Conservation (phyloP, 2,797 vertebrate genomes). For the Antrozous pallidus region DNA sequence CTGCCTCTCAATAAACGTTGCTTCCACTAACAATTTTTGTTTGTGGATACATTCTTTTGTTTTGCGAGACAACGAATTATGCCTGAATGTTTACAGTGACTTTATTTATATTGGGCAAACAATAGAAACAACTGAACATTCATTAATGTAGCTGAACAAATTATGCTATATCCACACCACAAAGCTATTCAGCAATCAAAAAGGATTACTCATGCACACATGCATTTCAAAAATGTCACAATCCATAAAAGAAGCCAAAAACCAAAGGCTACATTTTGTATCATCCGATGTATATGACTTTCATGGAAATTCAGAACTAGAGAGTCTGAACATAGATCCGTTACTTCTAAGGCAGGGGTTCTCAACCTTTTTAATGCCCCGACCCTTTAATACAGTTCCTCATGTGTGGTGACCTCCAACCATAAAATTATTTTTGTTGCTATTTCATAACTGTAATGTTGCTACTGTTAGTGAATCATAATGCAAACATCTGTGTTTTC, state of each 20-base stretch:
- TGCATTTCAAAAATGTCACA: not conserved
- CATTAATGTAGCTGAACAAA: not conserved
- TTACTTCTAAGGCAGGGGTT: not conserved
- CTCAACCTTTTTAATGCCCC: no score
- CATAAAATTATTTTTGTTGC: no score
- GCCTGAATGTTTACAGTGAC: not conserved
- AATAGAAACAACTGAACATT: not conserved
- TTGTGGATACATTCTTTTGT: no score
- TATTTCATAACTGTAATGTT: no score
- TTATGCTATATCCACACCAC: not conserved
- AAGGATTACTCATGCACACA: fast-evolving
- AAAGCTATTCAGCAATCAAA: not conserved
- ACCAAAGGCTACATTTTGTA: not conserved
- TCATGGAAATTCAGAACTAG: not conserved
- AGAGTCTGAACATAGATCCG: not conserved
- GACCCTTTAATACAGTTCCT: no score
- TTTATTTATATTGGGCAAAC: not conserved
- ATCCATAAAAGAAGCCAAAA: not conserved
- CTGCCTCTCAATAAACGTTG: no score
- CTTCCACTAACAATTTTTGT: no score
- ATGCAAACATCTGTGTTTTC: no score
- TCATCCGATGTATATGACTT: not conserved
- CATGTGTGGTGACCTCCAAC: no score
- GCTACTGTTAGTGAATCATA: no score
- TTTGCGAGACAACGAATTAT: no score